Evolutionary conservation across 2,888 invertebrate genomes (phyloP).

Genomic region (Agapostemon virescens): DNA sequence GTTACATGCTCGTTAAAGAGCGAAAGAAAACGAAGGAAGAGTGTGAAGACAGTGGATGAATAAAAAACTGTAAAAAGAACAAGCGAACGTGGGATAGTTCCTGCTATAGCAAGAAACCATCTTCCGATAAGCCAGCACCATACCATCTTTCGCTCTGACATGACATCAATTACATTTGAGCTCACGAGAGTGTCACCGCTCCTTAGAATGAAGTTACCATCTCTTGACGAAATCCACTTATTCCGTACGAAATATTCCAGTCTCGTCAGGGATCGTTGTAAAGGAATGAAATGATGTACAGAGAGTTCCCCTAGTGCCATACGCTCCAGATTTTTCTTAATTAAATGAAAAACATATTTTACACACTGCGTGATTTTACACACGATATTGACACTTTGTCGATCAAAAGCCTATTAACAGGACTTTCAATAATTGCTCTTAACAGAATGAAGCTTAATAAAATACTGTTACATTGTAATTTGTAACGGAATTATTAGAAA

Average conservation of each 20-base stretch:
- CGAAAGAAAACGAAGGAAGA: background rate
- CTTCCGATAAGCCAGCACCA: conserved; percentile 16
- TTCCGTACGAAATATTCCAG: background rate
- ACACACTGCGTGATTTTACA: no score
- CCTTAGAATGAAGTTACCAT: background rate
- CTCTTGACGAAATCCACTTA: background rate
- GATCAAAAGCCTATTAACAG: no score
- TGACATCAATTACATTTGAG: background rate
- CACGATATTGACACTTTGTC: no score
- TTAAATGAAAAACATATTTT: no score
- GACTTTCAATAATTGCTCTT: no score
- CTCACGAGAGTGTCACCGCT: background rate
- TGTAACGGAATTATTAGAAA: no score
- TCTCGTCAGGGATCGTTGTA: background rate
- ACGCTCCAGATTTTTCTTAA: no score
- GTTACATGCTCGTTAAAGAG: conserved; percentile 39
- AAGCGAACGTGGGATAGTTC: conserved; percentile 42
- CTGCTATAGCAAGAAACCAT: background rate
- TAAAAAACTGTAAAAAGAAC: conserved; percentile 22
- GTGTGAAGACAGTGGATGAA: background rate
- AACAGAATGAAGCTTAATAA: no score
- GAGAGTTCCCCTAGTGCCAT: no score
- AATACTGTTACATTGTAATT: no score
- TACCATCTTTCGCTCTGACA: conserved; percentile 8
- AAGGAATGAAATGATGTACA: background rate